phyloP scores from a whole-genome alignment of 2,113 vertebrate species.

The Hypomesus transpacificus region DNA sequence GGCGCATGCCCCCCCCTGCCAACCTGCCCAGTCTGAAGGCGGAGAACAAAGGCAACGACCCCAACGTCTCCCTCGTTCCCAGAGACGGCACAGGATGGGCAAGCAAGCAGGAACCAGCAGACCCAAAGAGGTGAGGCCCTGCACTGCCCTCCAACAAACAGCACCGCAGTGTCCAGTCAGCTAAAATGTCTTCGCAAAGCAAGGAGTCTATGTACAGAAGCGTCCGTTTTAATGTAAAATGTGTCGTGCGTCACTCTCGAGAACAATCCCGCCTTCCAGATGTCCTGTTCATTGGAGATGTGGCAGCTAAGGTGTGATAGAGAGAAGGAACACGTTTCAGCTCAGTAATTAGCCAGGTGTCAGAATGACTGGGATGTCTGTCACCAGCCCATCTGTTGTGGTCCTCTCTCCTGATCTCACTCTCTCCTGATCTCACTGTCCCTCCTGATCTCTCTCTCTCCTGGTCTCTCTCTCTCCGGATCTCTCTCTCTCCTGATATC shows the following conservation, averaged over 20 bases:
- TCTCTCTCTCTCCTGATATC: neutral
- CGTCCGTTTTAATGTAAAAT: too few species aligned
- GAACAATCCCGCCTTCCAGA: too few species aligned
- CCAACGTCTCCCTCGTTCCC: constrained; percentile 91
- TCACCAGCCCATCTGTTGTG: neutral
- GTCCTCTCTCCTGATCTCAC: neutral
- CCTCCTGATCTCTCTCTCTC: constrained; percentile 3
- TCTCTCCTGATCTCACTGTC: neutral
- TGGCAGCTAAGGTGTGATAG: neutral
- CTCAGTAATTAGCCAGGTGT: neutral
- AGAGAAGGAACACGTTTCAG: neutral
- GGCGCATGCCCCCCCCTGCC: constrained; percentile 94
- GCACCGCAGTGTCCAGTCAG: too few species aligned
- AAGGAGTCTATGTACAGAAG: too few species aligned
- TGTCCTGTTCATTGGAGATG: too few species aligned
- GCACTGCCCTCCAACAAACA: neutral
- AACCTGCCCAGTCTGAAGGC: constrained; percentile 95
- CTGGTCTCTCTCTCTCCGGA: neutral
- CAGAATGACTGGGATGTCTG: neutral
- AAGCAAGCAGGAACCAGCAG: constrained; percentile 93
- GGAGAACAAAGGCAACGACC: constrained; percentile 97
- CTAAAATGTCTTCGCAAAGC: too few species aligned
- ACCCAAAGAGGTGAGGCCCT: constrained; percentile 86
- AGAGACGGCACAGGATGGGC: constrained; percentile 99
- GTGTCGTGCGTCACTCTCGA: too few species aligned